These are phyloP conservation scores for Brachionichthys hirsutus DNA, from an alignment of 2,113 vertebrate species.

Conservation along the genomic window DNA sequence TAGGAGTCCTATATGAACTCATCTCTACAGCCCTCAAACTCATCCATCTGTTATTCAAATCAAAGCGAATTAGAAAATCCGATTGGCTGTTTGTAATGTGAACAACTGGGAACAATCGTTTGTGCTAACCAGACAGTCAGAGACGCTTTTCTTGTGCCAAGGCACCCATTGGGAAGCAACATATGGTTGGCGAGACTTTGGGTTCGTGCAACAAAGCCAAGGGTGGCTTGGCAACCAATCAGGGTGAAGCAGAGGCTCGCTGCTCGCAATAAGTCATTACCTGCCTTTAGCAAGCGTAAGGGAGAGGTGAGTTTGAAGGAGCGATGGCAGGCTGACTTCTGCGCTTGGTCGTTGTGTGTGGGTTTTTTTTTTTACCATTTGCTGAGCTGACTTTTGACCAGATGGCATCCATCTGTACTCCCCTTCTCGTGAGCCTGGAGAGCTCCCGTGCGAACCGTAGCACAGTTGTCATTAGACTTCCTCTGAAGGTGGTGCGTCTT, in stretches of 20 bases:
- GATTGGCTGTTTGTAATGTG: too few species aligned
- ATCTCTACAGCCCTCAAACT: too few species aligned
- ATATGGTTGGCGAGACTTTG: constrained; percentile 53
- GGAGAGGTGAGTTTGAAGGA: constrained; percentile 45
- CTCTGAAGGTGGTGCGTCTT: too few species aligned
- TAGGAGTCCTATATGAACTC: too few species aligned
- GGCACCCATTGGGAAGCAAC: constrained; percentile 42
- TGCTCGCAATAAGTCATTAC: constrained; percentile 61
- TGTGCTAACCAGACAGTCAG: constrained; percentile 8
- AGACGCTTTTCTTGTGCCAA: constrained; percentile 36
- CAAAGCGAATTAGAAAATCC: too few species aligned
- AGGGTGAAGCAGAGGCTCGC: constrained; percentile 52
- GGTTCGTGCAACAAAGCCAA: constrained; percentile 66
- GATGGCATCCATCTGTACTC: constrained; percentile 43
- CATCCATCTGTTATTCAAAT: too few species aligned
- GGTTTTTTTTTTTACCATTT: constrained; percentile 34
- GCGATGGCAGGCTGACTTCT: constrained; percentile 34
- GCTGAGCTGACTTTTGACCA: constrained; percentile 46
- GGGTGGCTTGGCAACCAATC: constrained; percentile 63
- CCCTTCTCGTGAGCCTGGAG: constrained; percentile 16
- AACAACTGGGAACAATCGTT: background rate
- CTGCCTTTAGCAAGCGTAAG: constrained; percentile 52
- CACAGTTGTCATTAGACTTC: too few species aligned
- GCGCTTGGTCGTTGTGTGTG: constrained; percentile 13
- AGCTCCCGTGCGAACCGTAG: too few species aligned